phyloP scores from a whole-genome alignment of 1,140 invertebrate species.

The Calephelis virginiensis region DNA sequence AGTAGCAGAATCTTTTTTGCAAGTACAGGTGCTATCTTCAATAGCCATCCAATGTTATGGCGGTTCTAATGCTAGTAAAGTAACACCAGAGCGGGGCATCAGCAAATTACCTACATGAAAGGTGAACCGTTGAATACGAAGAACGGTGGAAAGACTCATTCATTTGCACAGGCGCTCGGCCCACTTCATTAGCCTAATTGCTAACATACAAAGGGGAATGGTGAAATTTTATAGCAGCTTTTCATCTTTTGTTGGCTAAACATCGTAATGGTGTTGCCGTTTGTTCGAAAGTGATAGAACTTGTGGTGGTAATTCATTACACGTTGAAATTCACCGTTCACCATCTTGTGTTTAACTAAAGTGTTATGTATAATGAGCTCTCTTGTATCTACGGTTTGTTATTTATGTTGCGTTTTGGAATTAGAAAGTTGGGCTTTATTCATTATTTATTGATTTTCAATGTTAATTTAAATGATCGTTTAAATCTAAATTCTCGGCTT shows the following conservation, averaged over 20 bases:
- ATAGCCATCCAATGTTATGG: constrained; percentile 3
- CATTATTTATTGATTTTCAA: constrained; percentile 18
- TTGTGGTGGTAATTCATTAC: constrained; percentile 9
- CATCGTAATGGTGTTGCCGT: constrained; percentile 43
- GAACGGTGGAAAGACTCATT: constrained; percentile 58
- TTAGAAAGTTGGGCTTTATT: constrained; percentile 12
- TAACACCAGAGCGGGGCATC: constrained; percentile 41
- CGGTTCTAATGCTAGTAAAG: constrained; percentile 45
- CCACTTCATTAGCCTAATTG: constrained; percentile 76
- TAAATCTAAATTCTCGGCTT: not conserved
- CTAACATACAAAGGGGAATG: constrained; percentile 63
- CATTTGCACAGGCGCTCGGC: constrained; percentile 54
- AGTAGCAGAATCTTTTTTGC: too few relatives aligned
- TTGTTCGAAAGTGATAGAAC: constrained; percentile 25
- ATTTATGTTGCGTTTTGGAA: constrained; percentile 2
- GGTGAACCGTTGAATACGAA: constrained; percentile 60
- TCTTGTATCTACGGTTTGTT: not conserved
- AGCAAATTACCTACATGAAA: constrained; percentile 73
- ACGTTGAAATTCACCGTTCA: not conserved
- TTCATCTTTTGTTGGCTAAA: constrained; percentile 71
- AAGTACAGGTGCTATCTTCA: not conserved
- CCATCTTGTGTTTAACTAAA: not conserved
- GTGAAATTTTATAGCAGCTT: constrained; percentile 69
- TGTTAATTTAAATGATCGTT: constrained; percentile 2
- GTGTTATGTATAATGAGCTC: not conserved